These are phyloP conservation scores for Malacoraja senta DNA, from an alignment of 2,797 vertebrate species.

Conservation along the genomic window DNA sequence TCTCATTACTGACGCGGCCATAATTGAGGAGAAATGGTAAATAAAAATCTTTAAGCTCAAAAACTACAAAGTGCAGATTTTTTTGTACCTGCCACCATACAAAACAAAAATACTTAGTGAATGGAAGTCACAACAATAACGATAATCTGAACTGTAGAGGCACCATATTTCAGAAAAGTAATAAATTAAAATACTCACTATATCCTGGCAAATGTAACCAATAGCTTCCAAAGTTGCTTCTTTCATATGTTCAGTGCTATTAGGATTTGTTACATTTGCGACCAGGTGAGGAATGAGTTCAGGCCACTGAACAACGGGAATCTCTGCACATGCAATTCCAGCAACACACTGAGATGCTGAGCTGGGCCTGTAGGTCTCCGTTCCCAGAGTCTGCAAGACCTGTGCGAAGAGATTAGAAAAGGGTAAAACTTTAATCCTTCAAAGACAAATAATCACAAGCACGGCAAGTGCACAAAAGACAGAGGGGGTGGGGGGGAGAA, in stretches of 20 bases:
- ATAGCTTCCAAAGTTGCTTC: slow-evolving; percentile 96
- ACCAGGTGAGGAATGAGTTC: slow-evolving; percentile 92
- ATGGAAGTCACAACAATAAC: background rate
- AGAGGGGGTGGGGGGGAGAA: background rate
- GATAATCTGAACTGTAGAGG: background rate
- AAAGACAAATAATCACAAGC: background rate
- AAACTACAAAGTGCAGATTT: too few species aligned
- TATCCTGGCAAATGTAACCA: slow-evolving; percentile 98
- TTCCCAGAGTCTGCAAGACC: slow-evolving; percentile 90
- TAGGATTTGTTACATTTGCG: slow-evolving; percentile 86
- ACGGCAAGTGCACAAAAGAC: too few species aligned
- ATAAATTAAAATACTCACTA: slow-evolving; percentile 66
- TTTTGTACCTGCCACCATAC: background rate
- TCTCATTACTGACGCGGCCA: too few species aligned
- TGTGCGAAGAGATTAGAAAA: slow-evolving; percentile 44
- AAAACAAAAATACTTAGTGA: background rate
- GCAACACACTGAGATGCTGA: slow-evolving; percentile 97
- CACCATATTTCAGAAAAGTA: background rate
- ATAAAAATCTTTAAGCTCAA: too few species aligned
- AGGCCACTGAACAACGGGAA: slow-evolving; percentile 91
- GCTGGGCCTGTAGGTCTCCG: slow-evolving; percentile 91
- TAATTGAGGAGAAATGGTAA: too few species aligned
- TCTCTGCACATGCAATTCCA: slow-evolving; percentile 94
- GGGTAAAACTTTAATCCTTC: background rate
- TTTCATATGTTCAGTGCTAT: slow-evolving; percentile 96